Evolutionary conservation across 2,797 vertebrate genomes (phyloP).

Genomic region (Xyrichtys novacula): DNA sequence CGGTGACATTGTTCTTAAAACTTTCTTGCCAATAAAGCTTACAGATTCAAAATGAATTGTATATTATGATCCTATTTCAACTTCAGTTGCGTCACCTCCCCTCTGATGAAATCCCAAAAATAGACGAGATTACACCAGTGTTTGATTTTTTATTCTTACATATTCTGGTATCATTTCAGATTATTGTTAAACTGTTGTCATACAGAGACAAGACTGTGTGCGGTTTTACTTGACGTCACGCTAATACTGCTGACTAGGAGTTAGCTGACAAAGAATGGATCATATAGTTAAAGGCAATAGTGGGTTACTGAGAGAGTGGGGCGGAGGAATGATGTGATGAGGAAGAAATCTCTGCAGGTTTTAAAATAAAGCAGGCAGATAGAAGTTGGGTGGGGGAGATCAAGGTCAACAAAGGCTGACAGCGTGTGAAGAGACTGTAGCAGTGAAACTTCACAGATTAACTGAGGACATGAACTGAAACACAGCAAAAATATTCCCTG

Average conservation of each 20-base stretch:
- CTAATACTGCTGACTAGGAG: slow-evolving; percentile 5
- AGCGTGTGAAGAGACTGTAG: background rate
- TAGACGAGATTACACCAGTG: background rate
- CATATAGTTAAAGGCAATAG: slow-evolving; percentile 29
- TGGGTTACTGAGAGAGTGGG: slow-evolving; percentile 18
- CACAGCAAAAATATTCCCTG: background rate
- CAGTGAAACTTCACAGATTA: background rate
- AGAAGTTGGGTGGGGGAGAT: background rate
- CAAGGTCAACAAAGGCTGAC: background rate
- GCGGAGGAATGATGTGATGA: background rate
- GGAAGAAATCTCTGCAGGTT: slow-evolving; percentile 1
- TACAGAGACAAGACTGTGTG: background rate
- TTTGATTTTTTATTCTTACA: background rate
- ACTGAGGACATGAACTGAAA: slow-evolving; percentile 16
- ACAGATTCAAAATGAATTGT: background rate
- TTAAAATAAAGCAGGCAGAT: background rate
- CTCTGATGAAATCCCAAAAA: background rate
- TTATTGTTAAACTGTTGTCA: background rate
- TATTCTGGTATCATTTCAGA: slow-evolving; percentile 1
- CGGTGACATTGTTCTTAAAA: background rate
- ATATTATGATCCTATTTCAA: background rate
- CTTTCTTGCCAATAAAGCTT: background rate
- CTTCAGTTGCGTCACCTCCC: background rate
- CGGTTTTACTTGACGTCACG: background rate
- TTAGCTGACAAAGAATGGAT: slow-evolving; percentile 2